phyloP scores from a whole-genome alignment of 2,797 vertebrate genomes.

The Varecia variegata region DNA sequence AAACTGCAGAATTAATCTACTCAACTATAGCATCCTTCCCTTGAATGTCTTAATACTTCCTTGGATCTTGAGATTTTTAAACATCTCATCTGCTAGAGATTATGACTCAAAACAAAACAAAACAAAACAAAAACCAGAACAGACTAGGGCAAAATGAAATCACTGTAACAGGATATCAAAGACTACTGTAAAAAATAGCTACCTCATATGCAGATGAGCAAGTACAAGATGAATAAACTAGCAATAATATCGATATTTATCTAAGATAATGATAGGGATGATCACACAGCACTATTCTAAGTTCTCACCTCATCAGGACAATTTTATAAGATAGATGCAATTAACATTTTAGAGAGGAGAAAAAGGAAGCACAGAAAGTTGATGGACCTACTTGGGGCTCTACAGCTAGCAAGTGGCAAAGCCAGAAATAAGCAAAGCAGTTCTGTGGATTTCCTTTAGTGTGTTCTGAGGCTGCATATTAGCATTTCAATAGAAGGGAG shows the following conservation, averaged over 20 bases:
- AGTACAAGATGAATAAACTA: not conserved
- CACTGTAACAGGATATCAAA: not conserved
- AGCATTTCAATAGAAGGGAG: not conserved
- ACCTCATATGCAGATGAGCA: not conserved
- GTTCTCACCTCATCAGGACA: not conserved
- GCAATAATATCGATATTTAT: not conserved
- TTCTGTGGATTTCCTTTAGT: not conserved
- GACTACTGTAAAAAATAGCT: not conserved
- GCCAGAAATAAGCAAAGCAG: not conserved
- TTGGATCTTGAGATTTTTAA: not conserved
- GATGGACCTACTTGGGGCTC: not conserved
- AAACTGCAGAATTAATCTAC: not conserved
- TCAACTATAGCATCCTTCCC: not conserved
- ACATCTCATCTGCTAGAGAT: not conserved
- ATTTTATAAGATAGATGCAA: not conserved
- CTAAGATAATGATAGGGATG: not conserved
- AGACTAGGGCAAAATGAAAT: conserved; percentile 6
- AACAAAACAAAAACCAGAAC: not conserved
- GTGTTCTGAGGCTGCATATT: not conserved
- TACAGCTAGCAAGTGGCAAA: not conserved
- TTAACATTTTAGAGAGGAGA: not conserved
- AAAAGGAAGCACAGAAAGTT: not conserved
- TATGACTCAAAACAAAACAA: not conserved
- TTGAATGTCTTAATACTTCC: not conserved
- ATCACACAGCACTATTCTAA: not conserved